Conservation (phyloP, 1,140 invertebrate species). For the Prorops nasuta region DNA sequence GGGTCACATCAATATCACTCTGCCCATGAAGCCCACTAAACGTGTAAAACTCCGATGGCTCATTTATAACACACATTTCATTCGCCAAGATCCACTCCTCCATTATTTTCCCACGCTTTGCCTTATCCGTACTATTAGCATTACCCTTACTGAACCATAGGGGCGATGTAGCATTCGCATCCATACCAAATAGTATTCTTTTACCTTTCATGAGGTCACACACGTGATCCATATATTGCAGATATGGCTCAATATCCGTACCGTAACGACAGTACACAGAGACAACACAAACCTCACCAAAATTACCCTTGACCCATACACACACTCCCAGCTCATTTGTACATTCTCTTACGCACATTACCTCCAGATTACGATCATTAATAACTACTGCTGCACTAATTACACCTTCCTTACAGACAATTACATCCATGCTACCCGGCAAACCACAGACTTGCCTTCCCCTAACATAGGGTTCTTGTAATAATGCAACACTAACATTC, state of each 20-base stretch:
- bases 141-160: slow-evolving; percentile 14
- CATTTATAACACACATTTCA: slow-evolving; percentile 17
- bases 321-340: slow-evolving; percentile 5
- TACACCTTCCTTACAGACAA: background rate
- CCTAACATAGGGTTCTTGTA: slow-evolving; percentile 1
- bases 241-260: background rate
- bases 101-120: background rate
- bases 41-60: slow-evolving; percentile 1
- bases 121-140: background rate
- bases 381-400: background rate
- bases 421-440: background rate
- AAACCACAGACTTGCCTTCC: background rate
- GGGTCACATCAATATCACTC: slow-evolving; percentile 13
- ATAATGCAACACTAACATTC: background rate
- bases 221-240: slow-evolving; percentile 9
- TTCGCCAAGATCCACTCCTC: background rate
- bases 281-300: slow-evolving; percentile 7
- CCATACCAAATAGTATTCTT: slow-evolving; percentile 11
- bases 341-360: slow-evolving; percentile 14
- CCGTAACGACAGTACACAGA: slow-evolving; percentile 13
- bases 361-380: background rate
- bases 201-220: background rate
- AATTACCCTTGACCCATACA: slow-evolving; percentile 14
- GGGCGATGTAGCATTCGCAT: slow-evolving; percentile 18
- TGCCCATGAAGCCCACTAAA: slow-evolving; percentile 9